These are phyloP conservation scores for Agrilus planipennis DNA, from an alignment of 1,140 invertebrate genomes.

Conservation along the genomic window DNA sequence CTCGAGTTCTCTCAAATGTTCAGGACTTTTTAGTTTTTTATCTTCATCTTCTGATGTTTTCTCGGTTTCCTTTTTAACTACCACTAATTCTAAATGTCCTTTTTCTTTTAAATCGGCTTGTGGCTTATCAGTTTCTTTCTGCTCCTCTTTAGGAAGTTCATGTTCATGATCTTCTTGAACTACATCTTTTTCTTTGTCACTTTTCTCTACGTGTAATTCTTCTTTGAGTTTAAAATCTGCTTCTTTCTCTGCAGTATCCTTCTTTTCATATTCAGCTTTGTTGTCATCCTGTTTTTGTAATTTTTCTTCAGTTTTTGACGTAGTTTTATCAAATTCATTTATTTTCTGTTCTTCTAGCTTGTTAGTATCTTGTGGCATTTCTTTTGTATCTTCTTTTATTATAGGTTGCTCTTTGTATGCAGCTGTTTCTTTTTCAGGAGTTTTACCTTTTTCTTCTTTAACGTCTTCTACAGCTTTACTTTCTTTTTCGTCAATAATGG, in stretches of 20 bases:
- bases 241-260: no score
- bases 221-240: no score
- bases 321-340: background rate
- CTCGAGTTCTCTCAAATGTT: background rate
- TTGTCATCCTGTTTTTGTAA: background rate
- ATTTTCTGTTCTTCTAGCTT: background rate
- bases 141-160: background rate
- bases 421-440: background rate
- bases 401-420: background rate
- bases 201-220: background rate
- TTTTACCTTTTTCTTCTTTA: background rate
- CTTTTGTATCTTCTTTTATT: conserved; percentile 2
- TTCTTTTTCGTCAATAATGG: background rate
- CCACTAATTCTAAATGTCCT: no score
- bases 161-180: background rate
- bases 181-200: conserved; percentile 4
- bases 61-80: no score
- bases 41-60: conserved; percentile 7
- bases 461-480: background rate
- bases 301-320: background rate
- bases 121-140: background rate
- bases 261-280: background rate
- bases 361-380: background rate
- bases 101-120: background rate
- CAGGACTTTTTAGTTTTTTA: background rate